Evolutionary conservation across 1,140 invertebrate species (phyloP).

Genomic region (Medauroidea extradentata): DNA sequence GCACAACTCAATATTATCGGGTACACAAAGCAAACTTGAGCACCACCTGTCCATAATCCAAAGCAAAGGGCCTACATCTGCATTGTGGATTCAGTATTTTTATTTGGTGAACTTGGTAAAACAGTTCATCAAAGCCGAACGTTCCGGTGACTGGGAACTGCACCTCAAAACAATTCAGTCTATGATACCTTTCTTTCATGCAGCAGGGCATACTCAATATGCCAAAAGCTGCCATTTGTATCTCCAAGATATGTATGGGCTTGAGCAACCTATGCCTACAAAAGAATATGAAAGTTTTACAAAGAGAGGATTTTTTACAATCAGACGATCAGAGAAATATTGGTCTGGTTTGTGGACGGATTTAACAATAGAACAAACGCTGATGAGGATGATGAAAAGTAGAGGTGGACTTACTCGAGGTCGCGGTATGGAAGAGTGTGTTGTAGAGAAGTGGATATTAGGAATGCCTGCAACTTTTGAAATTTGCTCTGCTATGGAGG

Average conservation of each 20-base stretch:
- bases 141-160: conserved; percentile 32
- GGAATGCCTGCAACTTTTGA: background rate
- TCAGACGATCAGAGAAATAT: background rate
- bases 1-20: too few species aligned
- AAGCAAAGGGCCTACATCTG: conserved; percentile 36
- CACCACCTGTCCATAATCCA: conserved; percentile 13
- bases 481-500: too few species aligned
- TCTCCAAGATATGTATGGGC: conserved; percentile 22
- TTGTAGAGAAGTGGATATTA: conserved; percentile 4
- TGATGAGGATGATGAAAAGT: conserved; percentile 7
- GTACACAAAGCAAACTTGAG: too few species aligned
- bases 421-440: background rate
- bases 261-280: too few species aligned
- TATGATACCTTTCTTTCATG: conserved; percentile 43
- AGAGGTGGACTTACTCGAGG: conserved; percentile 2
- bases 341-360: conserved; percentile 6
- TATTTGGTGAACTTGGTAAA: conserved; percentile 36
- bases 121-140: conserved; percentile 41
- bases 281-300: too few species aligned
- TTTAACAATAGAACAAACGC: conserved; percentile 8
- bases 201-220: conserved; percentile 39
- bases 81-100: conserved; percentile 45
- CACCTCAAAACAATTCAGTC: conserved; percentile 34
- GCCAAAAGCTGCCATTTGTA: conserved; percentile 34
- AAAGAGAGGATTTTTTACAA: conserved; percentile 2